Base-by-base conservation (phyloP, 37 sponge, comb jelly and placozoan species). In the Axinella damicornis region DNA sequence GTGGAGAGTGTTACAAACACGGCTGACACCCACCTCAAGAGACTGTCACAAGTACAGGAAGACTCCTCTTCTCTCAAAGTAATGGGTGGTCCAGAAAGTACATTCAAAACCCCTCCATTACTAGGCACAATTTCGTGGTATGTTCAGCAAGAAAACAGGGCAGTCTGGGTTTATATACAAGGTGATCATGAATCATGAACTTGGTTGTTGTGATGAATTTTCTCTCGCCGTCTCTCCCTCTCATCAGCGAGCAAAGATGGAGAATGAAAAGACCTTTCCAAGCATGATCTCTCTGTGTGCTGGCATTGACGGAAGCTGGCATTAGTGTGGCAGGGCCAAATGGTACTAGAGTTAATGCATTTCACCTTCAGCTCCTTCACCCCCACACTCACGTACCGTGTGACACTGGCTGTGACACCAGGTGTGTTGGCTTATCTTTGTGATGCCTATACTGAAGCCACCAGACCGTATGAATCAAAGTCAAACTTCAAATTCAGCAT, bases 371-470 rank as follows among this genome's bases (percentile, higher is more conserved):
- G n/a, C n/a, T n/a, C n/a, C n/a, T n/a, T n/a, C n/a, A n/a, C n/a
- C n/a, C n/a, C n/a, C n/a, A n/a, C n/a, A n/a, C n/a, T n/a, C n/a
- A n/a, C n/a, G n/a, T n/a, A n/a, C n/a, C n/a, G n/a, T n/a, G n/a
- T n/a, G n/a, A n/a, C n/a, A n/a, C n/a, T n/a, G n/a, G n/a, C n/a
- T n/a, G n/a, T n/a, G n/a, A n/a, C n/a, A n/a, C n/a, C 68, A 85
- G 85, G 68, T 75, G 31, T 76, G 15, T 40, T 76, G 25, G 85
- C 85, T 0, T 76, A 76, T 40, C 41, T 85, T 18, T 75, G 69
- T 68, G 77, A 85, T 66, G 69, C 77, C 2, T 85, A 85, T 37
- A 68, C 41, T 18, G 85, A 76, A 40, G 40, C 27, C 19, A 19
- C 28, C 2, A 31, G 77, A 34, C 66, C 84, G 9, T 31, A 75